Base-by-base conservation (phyloP, 1,140 invertebrate genomes). In the Sycobia sp. region DNA sequence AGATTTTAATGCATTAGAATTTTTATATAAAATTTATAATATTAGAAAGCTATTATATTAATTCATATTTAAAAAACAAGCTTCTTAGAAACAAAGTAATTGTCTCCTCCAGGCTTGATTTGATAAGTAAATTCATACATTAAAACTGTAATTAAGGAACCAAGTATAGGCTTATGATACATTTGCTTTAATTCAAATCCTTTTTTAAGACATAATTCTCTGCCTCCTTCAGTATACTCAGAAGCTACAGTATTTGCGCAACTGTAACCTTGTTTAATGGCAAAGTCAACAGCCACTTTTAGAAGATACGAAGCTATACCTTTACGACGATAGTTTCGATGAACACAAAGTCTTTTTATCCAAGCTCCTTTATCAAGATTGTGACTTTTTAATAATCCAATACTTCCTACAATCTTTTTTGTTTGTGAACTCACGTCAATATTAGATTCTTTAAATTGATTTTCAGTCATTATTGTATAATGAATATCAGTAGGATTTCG, bases 141-240 rank as follows among this genome's bases (percentile, higher is more conserved):
- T 27, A 80, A 72, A 65, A 84, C 70, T 8, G 77, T 76, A 22
- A 84, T 57, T 7, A 83, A 27, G 5, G 74, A 71, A 7, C 82
- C 79, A 9, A 85, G n/a, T 18, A 84, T 69, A 10, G 72, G 73
- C 57, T 81, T 83, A 47, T 84, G 79, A 62, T 85, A 85, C 73
- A 85, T 81, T 68, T 83, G 80, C 59, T 82, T 77, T 1, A 84
- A 69, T 64, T 85, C 82, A 65, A 86, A 86, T 14, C 82, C 84
- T 57, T 80, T 82, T 34, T 82, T 84, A n/a, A 82, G 67, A 60
- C 82, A 85, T 13, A 86, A 65, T 65, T 80, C 79, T 61, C 78
- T 71, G 25, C 81, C 84, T 58, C 71, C 76, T 32, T 83, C 76
- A 20, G 82, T 83, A 61, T 85, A 83, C 66, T 86, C 84, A 0